Base-by-base conservation (phyloP, 2,888 invertebrate species). In the Yponomeuta cagnagella region DNA sequence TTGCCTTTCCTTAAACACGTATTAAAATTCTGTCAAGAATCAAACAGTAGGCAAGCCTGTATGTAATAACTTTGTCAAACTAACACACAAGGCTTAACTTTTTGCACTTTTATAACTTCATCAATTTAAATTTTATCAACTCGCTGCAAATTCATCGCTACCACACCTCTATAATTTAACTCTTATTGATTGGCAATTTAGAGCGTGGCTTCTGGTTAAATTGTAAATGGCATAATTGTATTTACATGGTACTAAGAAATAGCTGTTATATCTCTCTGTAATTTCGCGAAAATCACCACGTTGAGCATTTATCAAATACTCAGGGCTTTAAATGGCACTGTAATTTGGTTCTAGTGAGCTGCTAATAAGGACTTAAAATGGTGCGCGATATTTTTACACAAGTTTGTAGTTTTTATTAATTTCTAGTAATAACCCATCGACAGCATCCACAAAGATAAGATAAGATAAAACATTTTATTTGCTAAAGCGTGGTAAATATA, bases 171-270 rank as follows among this genome's bases (percentile, higher is more conserved):
- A 30, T 65, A 31, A 58, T 65, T 65, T 33, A 10, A 30, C 65
- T 33, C 3, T 30, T 65, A 64, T 65, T 65, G 65, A 65, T 65
- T 65, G 12, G 31, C 43, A 37, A 67, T 33, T 37, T 67, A n/a
- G 37, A 37, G 15, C n/a, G 12, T 67, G n/a, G 37, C 37, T 37
- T 43, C n/a, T 33, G 33, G 12, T 37, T 69, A 68, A 43, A 71
- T 69, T 71, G 48, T 66, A 15, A 71, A 69, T 71, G 43, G 66
- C 65, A 65, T 69, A 69, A 71, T 69, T 65, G 69, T 71, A 66
- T 71, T 71, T 48, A 66, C 66, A 66, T 66, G 69, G 43, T 33
- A 33, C 67, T 23, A 48, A 43, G n/a, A 9, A 23, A 15, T 12
- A 33, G 37, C 2, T 67, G 30, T n/a, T 43, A 43, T 33, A 67